Evolutionary conservation across 2,797 vertebrate genomes (phyloP).

Genomic region (Percopsis omiscomaycus): DNA sequence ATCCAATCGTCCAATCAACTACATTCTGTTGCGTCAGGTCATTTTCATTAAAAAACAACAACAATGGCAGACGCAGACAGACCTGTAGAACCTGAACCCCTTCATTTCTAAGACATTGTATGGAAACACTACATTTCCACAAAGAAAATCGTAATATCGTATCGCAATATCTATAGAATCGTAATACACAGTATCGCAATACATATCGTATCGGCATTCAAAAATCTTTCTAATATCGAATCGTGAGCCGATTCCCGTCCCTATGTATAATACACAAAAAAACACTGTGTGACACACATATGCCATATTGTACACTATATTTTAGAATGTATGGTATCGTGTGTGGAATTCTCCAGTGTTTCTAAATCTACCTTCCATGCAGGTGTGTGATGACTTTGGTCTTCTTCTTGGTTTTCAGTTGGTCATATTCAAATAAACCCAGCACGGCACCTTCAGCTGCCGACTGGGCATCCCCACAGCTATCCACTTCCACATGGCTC

Average conservation of each 20-base stretch:
- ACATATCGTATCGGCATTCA: too few relatives aligned
- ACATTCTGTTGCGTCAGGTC: too few relatives aligned
- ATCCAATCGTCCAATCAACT: too few relatives aligned
- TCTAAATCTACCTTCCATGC: conserved; percentile 80
- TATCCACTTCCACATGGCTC: conserved; percentile 86
- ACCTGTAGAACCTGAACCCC: too few relatives aligned
- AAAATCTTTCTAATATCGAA: too few relatives aligned
- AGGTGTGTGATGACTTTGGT: conserved; percentile 76
- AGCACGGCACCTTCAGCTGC: conserved; percentile 93
- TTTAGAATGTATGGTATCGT: neutral
- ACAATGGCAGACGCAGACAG: too few relatives aligned
- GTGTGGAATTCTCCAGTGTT: neutral
- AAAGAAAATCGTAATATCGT: too few relatives aligned
- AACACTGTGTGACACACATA: neutral
- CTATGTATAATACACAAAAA: conserved; percentile 58
- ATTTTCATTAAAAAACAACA: too few relatives aligned
- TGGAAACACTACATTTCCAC: too few relatives aligned
- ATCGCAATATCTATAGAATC: too few relatives aligned
- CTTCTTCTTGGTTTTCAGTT: conserved; percentile 93
- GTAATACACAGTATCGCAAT: too few relatives aligned
- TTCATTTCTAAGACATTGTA: too few relatives aligned
- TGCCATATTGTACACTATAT: neutral
- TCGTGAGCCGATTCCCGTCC: conserved; percentile 5
- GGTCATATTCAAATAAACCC: conserved; percentile 88
- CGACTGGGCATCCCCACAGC: conserved; percentile 89